A percentile compares a stretch with the other conserved stretches of the same genome.
Evolutionary conservation across 2,113 vertebrate genomes (phyloP).

Genomic region (Climacteris rufus): DNA sequence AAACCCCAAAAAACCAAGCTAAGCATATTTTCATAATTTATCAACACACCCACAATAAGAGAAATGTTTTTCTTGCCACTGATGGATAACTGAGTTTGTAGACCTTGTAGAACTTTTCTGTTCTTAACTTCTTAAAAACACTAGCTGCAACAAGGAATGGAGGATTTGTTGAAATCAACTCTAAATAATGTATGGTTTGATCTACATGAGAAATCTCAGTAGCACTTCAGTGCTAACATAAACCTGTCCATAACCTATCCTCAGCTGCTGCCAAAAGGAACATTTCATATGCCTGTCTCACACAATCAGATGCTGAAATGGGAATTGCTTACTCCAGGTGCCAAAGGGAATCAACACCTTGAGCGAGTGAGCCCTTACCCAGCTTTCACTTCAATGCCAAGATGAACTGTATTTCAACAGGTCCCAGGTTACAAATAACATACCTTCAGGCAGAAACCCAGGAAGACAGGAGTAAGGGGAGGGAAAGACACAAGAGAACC

Average conservation of each 20-base stretch:
- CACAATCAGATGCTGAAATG: background rate
- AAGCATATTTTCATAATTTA: background rate
- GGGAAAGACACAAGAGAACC: background rate
- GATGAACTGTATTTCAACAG: background rate
- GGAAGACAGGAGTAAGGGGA: background rate
- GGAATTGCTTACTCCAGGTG: background rate
- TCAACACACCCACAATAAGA: background rate
- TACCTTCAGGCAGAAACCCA: background rate
- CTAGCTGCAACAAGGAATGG: background rate
- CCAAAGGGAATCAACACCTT: background rate
- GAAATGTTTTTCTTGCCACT: background rate
- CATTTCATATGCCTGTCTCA: background rate
- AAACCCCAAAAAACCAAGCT: rapidly evolving
- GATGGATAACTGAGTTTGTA: background rate
- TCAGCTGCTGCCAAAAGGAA: background rate
- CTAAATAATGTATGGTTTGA: rapidly evolving
- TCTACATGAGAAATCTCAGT: background rate
- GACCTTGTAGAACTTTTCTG: background rate
- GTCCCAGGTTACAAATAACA: background rate
- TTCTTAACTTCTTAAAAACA: background rate
- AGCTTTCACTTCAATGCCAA: background rate
- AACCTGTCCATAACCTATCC: background rate
- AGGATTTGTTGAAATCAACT: background rate
- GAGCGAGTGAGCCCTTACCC: background rate
- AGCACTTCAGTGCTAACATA: background rate